phyloP scores from a whole-genome alignment of 2,797 vertebrate genomes.

The Hafferia zeledoni region DNA sequence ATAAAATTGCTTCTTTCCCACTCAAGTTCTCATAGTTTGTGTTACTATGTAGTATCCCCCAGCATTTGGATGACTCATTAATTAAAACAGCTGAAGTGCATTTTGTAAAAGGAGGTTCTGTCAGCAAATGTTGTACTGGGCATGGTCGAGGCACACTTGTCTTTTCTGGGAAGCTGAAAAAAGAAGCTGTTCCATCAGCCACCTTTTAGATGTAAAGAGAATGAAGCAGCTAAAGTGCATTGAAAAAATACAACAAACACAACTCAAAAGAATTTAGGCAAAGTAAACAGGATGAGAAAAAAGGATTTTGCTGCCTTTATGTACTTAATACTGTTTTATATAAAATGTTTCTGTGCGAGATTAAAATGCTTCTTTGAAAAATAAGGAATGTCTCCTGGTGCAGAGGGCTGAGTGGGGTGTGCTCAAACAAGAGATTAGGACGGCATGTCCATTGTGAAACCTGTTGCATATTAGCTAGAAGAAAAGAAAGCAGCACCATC shows the following conservation, averaged over 20 bases:
- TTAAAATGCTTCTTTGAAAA: background rate
- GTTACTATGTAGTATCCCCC: background rate
- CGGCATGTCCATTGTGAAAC: background rate
- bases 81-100: slow-evolving; percentile 19
- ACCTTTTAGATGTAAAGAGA: background rate
- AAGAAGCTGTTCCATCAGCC: background rate
- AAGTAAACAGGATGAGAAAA: background rate
- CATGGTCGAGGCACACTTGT: background rate
- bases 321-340: background rate
- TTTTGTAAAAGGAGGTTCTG: background rate
- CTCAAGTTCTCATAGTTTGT: background rate
- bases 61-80: background rate
- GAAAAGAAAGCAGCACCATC: background rate
- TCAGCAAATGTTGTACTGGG: background rate
- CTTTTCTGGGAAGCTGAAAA: slow-evolving; percentile 6
- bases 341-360: background rate
- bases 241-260: background rate
- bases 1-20: background rate
- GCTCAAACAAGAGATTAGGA: background rate
- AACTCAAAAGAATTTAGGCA: background rate
- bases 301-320: background rate
- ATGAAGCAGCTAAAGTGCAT: background rate
- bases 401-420: background rate
- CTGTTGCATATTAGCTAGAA: background rate
- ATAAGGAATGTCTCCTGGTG: background rate